Evolutionary conservation across 2,113 vertebrate species (phyloP), one percentile per base, ranked within the genome.

Genomic region (Sterrhoptilus dennistouni): DNA sequence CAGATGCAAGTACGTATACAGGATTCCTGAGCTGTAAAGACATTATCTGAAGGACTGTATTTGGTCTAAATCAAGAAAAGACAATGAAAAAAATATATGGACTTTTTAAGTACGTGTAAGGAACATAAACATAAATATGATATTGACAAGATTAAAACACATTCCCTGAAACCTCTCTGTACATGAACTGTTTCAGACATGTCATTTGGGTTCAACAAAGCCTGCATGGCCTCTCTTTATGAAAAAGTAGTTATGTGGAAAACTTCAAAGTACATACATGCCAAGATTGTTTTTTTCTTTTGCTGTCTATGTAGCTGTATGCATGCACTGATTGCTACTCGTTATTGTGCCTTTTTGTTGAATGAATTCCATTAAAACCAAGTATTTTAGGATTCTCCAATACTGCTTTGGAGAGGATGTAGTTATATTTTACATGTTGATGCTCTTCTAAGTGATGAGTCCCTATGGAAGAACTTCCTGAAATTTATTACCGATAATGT

Each of bases 351-450:
- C 8, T 82, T 84, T 87, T 64, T 42, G 13, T 54, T 70, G 29
- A 66, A 57, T 8, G 0, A 76, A 38, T 56, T 72, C 35, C 11
- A 12, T 27, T 61, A 53, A 72, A 75, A 29, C 1, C 0, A 0
- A 33, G 16, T 9, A 22, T 69, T 85, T 61, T 24, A 50, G 19
- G 27, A 85, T 8, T 15, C 21, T 57, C 27, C 45, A 1, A 0
- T 69, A 11, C n/a, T 45, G 18, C 22, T 53, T 84, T 83, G 45
- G 38, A 79, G 49, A 57, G 13, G 20, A 44, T 3, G 2, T 29
- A 56, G 3, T 7, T 52, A 8, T 16, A 18, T 63, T 54, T 78
- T 61, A 52, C 18, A n/a, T 1, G 0, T 31, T 3, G 1, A 8
- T 69, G 17, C 5, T 14, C n/a, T 87, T 64, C 12, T 56, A 74